Base-by-base conservation (phyloP, 2,797 vertebrate species). In the Crenuchus spilurus region DNA sequence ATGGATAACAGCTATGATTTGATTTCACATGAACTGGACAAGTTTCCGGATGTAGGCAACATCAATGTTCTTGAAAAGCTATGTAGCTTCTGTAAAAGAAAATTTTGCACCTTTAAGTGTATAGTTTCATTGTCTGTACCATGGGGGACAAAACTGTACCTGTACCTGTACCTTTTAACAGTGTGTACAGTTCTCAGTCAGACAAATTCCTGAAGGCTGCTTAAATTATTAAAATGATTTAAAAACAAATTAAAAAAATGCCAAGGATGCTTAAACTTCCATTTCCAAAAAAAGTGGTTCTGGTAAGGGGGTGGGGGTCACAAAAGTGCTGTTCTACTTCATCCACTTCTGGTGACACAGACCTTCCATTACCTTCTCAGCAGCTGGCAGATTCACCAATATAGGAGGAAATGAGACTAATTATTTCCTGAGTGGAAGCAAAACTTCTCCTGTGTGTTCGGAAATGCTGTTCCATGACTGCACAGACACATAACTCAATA, bases 341-440 rank as follows among this genome's bases (percentile, higher is more conserved):
- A 82, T 84, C 87, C 76, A 37, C 70, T 82, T 80, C 79, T 80
- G 74, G 72, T 90, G 86, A 92, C 85, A 85, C 83, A 86, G 78
- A 89, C 65, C 81, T 88, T 89, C 85, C 88, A 87, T 85, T 82
- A 89, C 86, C 48, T 58, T 55, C 68, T 48, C 80, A 83, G 82
- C 71, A 80, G 69, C 82, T 80, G 73, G 64, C 70, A 6, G 26
- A 48, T 18, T 63, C 58, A 84, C 77, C 84, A 85, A 55, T 76
- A 76, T 71, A 74, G 73, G 35, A 82, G 82, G 83, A 90, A 88
- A 87, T 85, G 71, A 88, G 77, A 80, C 75, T 84, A 86, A 88
- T 89, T 88, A 87, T 84, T 92, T 90, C 86, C 84, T 87, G 88
- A 87, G 85, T 88, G 74, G 83, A 79, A 88, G 82, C 69, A 64